A percentile compares a stretch with the other conserved stretches of the same genome.
phyloP scores from a whole-genome alignment of 2,797 vertebrate genomes.

The Epinephelus awoara region DNA sequence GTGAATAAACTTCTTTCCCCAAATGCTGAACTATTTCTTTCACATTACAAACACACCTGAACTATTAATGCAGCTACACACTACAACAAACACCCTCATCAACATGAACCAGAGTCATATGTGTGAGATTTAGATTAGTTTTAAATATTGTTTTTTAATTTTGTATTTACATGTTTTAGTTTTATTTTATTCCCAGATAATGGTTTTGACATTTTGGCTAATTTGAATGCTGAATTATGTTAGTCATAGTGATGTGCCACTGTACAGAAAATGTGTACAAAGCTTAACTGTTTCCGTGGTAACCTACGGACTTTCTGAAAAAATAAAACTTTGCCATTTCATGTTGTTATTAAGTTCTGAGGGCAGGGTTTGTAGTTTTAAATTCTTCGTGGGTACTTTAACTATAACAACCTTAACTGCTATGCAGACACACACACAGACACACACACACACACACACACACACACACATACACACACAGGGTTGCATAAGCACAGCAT shows the following conservation, averaged over 20 bases:
- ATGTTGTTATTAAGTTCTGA: constrained; percentile 5
- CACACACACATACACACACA: constrained; percentile 31
- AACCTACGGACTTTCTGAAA: background rate
- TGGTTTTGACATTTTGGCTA: constrained; percentile 39
- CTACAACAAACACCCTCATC: constrained; percentile 14
- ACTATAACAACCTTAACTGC: constrained; percentile 12
- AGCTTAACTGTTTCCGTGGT: background rate
- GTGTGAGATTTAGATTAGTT: constrained; percentile 8
- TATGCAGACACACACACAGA: constrained; percentile 39
- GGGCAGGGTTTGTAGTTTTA: constrained; percentile 31
- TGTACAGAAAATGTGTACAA: constrained; percentile 6
- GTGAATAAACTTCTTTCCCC: background rate
- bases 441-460: constrained; percentile 36
- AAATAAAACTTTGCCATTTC: constrained; percentile 15
- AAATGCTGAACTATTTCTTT: constrained; percentile 4
- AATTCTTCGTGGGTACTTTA: constrained; percentile 22
- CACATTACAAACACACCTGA: constrained; percentile 16
- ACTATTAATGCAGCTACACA: constrained; percentile 10
- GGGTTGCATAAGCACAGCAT: constrained; percentile 59
- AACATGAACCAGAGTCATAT: background rate
- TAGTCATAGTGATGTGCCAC: constrained; percentile 4
- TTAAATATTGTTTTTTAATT: background rate
- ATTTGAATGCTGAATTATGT: constrained; percentile 31
- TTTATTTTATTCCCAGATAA: background rate
- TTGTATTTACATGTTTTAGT: constrained; percentile 17